Percentiles rank a stretch among this genome's conserved stretches.
These are phyloP conservation scores for Halcyon smyrnensis DNA, from an alignment of 2,797 vertebrate genomes.

Conservation along the genomic window DNA sequence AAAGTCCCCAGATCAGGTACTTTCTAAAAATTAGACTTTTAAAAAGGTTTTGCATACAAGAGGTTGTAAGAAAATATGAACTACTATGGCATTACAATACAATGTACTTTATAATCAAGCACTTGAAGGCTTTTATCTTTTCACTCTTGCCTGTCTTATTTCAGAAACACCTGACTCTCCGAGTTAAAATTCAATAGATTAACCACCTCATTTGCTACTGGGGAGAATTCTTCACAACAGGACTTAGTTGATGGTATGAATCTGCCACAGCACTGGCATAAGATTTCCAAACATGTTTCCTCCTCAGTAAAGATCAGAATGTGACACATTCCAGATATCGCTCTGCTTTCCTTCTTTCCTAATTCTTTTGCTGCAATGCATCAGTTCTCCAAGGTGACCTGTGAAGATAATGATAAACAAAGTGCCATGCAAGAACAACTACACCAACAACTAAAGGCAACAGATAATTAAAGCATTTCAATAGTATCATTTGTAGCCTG, in stretches of 20 bases:
- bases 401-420: background rate
- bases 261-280: background rate
- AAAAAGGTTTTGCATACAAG: background rate
- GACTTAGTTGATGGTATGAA: background rate
- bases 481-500: background rate
- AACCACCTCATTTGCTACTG: background rate
- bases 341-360: background rate
- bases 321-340: background rate
- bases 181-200: background rate
- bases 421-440: background rate
- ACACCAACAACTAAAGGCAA: background rate
- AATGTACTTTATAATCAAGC: background rate
- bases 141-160: background rate
- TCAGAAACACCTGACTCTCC: background rate
- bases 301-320: background rate
- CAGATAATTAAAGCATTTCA: constrained; percentile 42
- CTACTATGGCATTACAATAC: accelerated
- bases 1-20: constrained; percentile 40
- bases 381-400: constrained; percentile 1
- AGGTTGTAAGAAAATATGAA: background rate
- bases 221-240: background rate
- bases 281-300: background rate
- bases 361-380: background rate
- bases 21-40: background rate
- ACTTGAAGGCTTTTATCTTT: background rate